These are phyloP conservation scores for Dasysyrphus tricinctus DNA, from an alignment of 2,888 invertebrate genomes.

Conservation along the genomic window DNA sequence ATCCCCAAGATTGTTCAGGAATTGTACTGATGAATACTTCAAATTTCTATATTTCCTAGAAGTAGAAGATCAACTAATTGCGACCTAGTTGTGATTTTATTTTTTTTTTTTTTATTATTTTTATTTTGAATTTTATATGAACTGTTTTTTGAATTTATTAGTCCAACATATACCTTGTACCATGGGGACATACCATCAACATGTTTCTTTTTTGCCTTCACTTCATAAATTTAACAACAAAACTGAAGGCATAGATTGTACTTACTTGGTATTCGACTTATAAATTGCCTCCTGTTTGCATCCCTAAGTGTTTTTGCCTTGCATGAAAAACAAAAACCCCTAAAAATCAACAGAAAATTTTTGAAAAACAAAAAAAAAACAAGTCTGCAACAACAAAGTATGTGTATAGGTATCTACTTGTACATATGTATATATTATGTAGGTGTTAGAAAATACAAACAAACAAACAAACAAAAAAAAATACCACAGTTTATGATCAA, in stretches of 20 bases:
- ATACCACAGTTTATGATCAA: constrained; percentile 60
- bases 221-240: neutral
- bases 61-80: too few relatives aligned
- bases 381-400: neutral
- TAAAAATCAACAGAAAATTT: neutral
- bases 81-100: too few relatives aligned
- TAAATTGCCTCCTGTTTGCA: neutral
- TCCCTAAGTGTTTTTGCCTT: neutral
- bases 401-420: neutral
- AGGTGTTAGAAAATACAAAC: neutral
- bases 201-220: neutral
- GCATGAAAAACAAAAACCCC: neutral
- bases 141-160: too few relatives aligned
- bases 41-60: too few relatives aligned
- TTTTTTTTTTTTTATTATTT: too few relatives aligned
- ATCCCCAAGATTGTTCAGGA: too few relatives aligned
- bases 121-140: too few relatives aligned
- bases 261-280: neutral
- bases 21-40: too few relatives aligned
- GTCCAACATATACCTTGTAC: too few relatives aligned
- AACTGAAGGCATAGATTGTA: neutral
- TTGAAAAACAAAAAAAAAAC: constrained; percentile 5
- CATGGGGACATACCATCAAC: too few relatives aligned
- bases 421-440: neutral
- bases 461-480: constrained; percentile 19